phyloP scores from a whole-genome alignment of 1,140 invertebrate species.

The Chironomus tepperi region DNA sequence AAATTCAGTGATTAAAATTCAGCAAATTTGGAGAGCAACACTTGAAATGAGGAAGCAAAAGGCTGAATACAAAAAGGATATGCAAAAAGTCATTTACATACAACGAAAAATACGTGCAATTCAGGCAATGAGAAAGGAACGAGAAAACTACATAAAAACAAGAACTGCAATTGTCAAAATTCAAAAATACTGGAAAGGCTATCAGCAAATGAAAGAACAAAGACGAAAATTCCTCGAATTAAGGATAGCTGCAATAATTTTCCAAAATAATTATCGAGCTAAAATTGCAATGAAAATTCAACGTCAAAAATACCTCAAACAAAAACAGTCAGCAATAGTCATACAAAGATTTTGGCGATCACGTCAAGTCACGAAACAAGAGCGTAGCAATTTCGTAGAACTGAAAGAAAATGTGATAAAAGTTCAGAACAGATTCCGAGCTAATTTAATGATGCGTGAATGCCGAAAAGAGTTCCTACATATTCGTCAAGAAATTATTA shows the following conservation, averaged over 20 bases:
- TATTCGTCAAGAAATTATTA: constrained; percentile 28
- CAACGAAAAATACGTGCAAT: constrained; percentile 33
- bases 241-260: constrained; percentile 22
- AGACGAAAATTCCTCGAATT: background rate
- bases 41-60: background rate
- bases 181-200: constrained; percentile 43
- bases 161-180: constrained; percentile 34
- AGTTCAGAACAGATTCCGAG: constrained; percentile 40
- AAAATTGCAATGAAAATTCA: constrained; percentile 30
- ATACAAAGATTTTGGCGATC: constrained; percentile 34
- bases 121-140: constrained; percentile 30
- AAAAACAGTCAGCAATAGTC: constrained; percentile 27
- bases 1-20: constrained; percentile 30
- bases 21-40: constrained; percentile 30
- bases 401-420: constrained; percentile 34
- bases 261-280: constrained; percentile 41
- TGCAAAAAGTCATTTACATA: constrained; percentile 27
- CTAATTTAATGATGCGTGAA: constrained; percentile 33
- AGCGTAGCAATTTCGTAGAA: constrained; percentile 31
- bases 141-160: constrained; percentile 30
- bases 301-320: constrained; percentile 27
- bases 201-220: constrained; percentile 29
- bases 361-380: constrained; percentile 26
- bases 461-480: constrained; percentile 27
- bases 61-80: constrained; percentile 27